A percentile compares a stretch with the other conserved stretches of the same genome.
phyloP scores from a whole-genome alignment of 2,888 invertebrate species.

The Ormyrus labotus region DNA sequence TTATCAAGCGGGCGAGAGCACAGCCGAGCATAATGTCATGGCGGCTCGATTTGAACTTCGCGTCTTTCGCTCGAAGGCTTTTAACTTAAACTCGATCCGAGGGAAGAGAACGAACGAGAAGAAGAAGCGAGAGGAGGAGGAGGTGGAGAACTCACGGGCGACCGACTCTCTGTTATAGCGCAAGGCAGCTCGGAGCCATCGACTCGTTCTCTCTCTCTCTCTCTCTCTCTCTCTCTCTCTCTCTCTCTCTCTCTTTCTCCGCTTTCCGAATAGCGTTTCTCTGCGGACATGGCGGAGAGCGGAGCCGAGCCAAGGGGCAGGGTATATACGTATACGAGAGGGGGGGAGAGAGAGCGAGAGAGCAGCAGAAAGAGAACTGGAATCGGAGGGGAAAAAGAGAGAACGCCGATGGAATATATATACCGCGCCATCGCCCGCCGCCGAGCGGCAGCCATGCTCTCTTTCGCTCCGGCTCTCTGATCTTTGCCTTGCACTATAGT shows the following conservation, averaged over 20 bases:
- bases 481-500: slow-evolving; percentile 20
- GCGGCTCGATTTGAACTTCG: slow-evolving; percentile 57
- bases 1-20: too few relatives aligned
- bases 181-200: background rate
- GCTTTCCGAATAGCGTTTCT: slow-evolving; percentile 39
- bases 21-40: slow-evolving; percentile 18
- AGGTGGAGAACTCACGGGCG: background rate
- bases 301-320: slow-evolving; percentile 37
- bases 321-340: slow-evolving; percentile 35
- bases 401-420: slow-evolving; percentile 51
- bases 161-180: background rate
- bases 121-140: slow-evolving; percentile 48
- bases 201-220: slow-evolving; percentile 13
- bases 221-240: slow-evolving; percentile 26
- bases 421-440: slow-evolving; percentile 51
- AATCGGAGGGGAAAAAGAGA: slow-evolving; percentile 62
- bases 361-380: slow-evolving; percentile 58
- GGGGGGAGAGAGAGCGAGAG: slow-evolving; percentile 55
- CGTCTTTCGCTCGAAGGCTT: slow-evolving; percentile 44
- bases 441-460: slow-evolving; percentile 63
- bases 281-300: slow-evolving; percentile 28
- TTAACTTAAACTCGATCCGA: slow-evolving; percentile 48
- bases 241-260: slow-evolving; percentile 26
- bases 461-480: slow-evolving; percentile 37
- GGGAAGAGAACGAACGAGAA: slow-evolving; percentile 22